These are phyloP conservation scores for Rhagium mordax DNA, from an alignment of 2,888 invertebrate genomes.

Conservation along the genomic window DNA sequence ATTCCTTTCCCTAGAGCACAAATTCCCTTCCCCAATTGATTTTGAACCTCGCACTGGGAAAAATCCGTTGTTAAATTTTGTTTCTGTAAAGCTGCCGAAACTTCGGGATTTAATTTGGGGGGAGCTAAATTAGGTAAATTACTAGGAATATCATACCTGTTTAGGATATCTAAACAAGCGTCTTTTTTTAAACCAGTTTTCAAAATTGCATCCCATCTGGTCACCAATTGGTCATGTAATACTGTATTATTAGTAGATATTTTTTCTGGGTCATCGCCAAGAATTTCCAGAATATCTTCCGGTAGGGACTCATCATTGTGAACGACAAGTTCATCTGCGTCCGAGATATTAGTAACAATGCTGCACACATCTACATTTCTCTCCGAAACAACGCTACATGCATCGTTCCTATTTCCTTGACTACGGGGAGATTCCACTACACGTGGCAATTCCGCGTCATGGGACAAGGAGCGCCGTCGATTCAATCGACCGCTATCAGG, in stretches of 20 bases:
- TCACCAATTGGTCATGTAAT: slow-evolving; percentile 27
- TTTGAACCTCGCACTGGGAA: slow-evolving; percentile 20
- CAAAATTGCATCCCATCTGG: slow-evolving; percentile 20
- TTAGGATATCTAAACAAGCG: slow-evolving; percentile 17
- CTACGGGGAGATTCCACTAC: background rate
- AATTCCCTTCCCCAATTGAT: slow-evolving; percentile 9
- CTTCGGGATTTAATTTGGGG: slow-evolving; percentile 23
- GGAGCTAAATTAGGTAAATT: slow-evolving; percentile 14
- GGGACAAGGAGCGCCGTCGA: background rate
- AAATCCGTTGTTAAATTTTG: slow-evolving; percentile 1
- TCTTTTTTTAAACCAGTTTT: slow-evolving; percentile 32
- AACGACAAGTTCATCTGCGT: slow-evolving; percentile 21
- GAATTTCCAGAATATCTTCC: slow-evolving; percentile 27
- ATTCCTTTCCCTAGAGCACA: background rate
- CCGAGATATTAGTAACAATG: background rate
- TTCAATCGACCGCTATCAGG: background rate
- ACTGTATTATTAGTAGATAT: background rate
- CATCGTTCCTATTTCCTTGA: slow-evolving; percentile 1
- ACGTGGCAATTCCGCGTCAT: slow-evolving; percentile 5
- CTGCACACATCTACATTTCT: background rate
- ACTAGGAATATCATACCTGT: slow-evolving; percentile 23
- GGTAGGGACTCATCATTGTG: slow-evolving; percentile 33
- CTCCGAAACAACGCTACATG: slow-evolving; percentile 11
- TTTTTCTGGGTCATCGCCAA: slow-evolving; percentile 33
- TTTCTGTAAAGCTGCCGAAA: slow-evolving; percentile 11